Evolutionary conservation across 2,797 vertebrate genomes (phyloP), one percentile per base, ranked within the genome.

Genomic region (Discoglossus pictus): DNA sequence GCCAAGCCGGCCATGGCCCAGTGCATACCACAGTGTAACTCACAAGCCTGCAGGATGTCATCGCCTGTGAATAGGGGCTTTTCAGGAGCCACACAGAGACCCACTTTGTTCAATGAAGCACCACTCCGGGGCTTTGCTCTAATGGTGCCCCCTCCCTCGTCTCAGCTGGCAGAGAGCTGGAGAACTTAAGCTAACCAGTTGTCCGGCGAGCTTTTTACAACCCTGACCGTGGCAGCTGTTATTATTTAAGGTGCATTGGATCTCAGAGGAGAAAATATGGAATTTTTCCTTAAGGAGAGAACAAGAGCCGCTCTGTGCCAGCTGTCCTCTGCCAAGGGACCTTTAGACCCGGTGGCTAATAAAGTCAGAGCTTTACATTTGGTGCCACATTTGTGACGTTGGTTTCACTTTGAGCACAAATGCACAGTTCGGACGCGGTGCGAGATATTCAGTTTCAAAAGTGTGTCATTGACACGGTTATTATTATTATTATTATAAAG

Each of bases 81-180:
- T 83, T 82, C 75, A 83, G 73, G 21, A n/a, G 0, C 10, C 3
- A 25, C 76, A 85, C 81, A 84, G 76, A 81, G 55, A 64, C 17
- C 35, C 0, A 0, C 78, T 86, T n/a, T 86, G 83, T 83, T 83
- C 73, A 60, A 60, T 62, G 50, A 74, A 75, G 80, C n/a, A 66
- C 73, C 0, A 18, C 71, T 78, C 76, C 74, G 74, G 70, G 38
- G 11, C 56, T 44, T n/a, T 60, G 36, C 24, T 16, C 17, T 76
- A 31, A 52, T 51, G 38, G 73, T 69, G 23, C 34, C 18, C 10
- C 12, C 7, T 35, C 17, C n/a, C 15, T 46, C 34, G n/a, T n/a
- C 47, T 58, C 77, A 58, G 77, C 75, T 78, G 82, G 74, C n/a
- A 1, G 62, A 68, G 60, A 39, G 53, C 54, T 69, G 46, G 48